Conservation (phyloP, 2,797 vertebrate species). For the Amblyopsis hoosieri region DNA sequence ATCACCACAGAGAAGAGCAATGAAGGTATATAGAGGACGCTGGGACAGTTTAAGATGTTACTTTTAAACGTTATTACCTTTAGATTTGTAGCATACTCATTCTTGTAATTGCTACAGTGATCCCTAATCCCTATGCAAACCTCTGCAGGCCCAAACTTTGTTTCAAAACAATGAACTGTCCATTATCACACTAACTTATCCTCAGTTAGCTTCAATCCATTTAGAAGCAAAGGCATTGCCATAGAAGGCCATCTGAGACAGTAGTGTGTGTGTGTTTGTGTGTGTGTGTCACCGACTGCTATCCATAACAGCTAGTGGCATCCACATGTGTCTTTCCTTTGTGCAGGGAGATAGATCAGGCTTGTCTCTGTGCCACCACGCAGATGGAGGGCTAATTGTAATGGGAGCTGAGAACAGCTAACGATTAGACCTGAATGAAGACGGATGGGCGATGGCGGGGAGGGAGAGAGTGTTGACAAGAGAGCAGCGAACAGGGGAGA, state of each 20-base stretch:
- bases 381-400: constrained; percentile 74
- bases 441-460: constrained; percentile 43
- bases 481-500: constrained; percentile 5
- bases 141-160: constrained; percentile 13
- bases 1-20: not conserved
- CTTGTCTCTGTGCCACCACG: constrained; percentile 46
- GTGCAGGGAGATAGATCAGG: constrained; percentile 49
- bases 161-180: constrained; percentile 7
- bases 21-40: too few species aligned
- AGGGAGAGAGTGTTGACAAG: not conserved
- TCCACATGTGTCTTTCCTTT: constrained; percentile 45
- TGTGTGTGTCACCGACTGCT: constrained; percentile 7
- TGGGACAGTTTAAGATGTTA: too few species aligned
- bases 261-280: constrained; percentile 3
- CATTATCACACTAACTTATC: not conserved
- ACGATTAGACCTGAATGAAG: constrained; percentile 69
- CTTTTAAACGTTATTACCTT: too few species aligned
- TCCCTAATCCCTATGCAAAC: constrained; percentile 41
- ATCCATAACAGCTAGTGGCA: constrained; percentile 45
- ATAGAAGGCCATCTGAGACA: not conserved
- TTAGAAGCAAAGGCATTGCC: constrained; percentile 10
- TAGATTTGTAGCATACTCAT: constrained; percentile 1
- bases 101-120: constrained; percentile 28
- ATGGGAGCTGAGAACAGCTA: constrained; percentile 65
- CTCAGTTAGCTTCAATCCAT: constrained; percentile 2